A percentile compares a stretch with the other conserved stretches of the same genome.
These are phyloP conservation scores for Drosophila parvula DNA, from an alignment of 1,140 invertebrate species.

Conservation along the genomic window DNA sequence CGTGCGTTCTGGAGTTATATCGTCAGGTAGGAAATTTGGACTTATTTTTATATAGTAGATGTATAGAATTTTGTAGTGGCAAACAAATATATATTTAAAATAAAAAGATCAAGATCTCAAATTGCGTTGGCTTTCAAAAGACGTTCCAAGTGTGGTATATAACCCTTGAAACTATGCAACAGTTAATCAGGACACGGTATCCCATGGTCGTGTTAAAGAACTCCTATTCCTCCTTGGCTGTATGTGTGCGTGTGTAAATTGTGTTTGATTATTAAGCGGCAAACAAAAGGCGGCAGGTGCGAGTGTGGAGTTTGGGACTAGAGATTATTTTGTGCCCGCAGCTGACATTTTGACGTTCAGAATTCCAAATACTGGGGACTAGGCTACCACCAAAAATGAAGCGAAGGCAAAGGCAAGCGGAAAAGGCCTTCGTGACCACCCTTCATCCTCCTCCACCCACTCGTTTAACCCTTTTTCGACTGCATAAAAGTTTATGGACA, in stretches of 20 bases:
- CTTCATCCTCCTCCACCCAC: not conserved
- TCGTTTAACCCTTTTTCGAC: conserved; percentile 23
- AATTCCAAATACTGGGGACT: conserved; percentile 6
- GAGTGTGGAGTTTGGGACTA: conserved; percentile 9
- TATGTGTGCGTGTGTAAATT: conserved; percentile 25
- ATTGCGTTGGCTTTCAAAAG: no score
- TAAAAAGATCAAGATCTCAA: no score
- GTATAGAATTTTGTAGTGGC: no score
- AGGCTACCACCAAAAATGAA: conserved; percentile 12
- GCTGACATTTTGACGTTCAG: conserved; percentile 69
- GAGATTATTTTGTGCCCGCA: conserved; percentile 41
- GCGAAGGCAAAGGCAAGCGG: not conserved
- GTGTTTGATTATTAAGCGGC: conserved; percentile 58
- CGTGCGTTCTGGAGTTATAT: no score
- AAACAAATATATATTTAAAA: no score
- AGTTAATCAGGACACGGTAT: not conserved
- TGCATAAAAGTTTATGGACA: conserved; percentile 61
- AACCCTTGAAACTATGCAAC: not conserved
- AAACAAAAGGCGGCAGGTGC: conserved; percentile 36
- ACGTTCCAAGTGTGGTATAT: no score
- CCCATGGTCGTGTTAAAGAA: not conserved
- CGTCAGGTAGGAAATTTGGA: no score
- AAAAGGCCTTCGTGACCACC: conserved; percentile 18
- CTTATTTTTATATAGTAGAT: no score
- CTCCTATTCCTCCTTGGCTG: not conserved